A percentile compares a stretch with the other conserved stretches of the same genome.
Evolutionary conservation across 2,888 invertebrate genomes (phyloP).

Genomic region (Cerceris ruficornis): DNA sequence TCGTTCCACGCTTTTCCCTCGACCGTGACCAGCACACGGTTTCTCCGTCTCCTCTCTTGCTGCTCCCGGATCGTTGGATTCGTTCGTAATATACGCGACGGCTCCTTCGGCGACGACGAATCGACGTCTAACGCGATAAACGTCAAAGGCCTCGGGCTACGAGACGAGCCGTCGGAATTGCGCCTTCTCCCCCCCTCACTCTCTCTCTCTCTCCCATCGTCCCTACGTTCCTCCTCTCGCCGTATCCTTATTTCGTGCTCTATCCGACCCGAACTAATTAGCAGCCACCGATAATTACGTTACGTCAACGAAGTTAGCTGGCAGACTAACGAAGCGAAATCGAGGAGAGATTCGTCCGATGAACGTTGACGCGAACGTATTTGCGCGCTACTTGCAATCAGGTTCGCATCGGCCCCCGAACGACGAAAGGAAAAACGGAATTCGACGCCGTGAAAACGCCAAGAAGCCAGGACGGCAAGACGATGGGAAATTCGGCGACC

Average conservation of each 20-base stretch:
- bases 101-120: neutral
- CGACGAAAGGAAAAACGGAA: too few relatives aligned
- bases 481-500: constrained; percentile 48
- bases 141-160: constrained; percentile 3
- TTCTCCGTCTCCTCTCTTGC: too few relatives aligned
- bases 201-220: constrained; percentile 20
- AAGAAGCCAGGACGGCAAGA: constrained; percentile 23
- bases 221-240: neutral
- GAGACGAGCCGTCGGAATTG: constrained; percentile 4
- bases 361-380: too few relatives aligned
- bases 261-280: constrained; percentile 67
- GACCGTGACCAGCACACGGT: too few relatives aligned
- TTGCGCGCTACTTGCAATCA: too few relatives aligned
- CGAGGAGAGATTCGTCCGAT: neutral
- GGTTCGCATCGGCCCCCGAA: too few relatives aligned
- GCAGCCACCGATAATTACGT: constrained; percentile 62
- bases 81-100: too few relatives aligned
- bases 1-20: too few relatives aligned
- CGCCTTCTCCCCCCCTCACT: constrained; percentile 1
- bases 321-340: constrained; percentile 39
- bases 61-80: too few relatives aligned
- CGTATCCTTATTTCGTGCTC: constrained; percentile 62
- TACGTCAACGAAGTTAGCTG: constrained; percentile 64
- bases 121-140: constrained; percentile 3
- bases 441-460: too few relatives aligned